Evolutionary conservation across 1,140 invertebrate species (phyloP).

Genomic region (Drosophila nikananu): DNA sequence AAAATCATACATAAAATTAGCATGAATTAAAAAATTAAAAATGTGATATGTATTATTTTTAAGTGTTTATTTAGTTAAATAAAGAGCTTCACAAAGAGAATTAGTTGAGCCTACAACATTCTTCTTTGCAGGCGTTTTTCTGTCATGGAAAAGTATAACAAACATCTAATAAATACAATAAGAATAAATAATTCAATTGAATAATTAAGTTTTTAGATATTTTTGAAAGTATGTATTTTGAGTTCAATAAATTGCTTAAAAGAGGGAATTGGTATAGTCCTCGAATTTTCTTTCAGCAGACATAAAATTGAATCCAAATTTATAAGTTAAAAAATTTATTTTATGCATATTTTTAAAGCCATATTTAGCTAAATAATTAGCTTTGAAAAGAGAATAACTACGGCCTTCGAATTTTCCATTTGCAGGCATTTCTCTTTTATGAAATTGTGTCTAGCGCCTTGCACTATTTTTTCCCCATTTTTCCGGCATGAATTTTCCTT

Average conservation of each 20-base stretch:
- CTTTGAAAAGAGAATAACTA: background rate
- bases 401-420: background rate
- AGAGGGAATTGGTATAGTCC: too few relatives aligned
- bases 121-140: background rate
- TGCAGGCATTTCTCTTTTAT: constrained; percentile 3
- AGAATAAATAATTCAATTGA: too few relatives aligned
- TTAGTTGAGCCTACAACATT: background rate
- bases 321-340: too few relatives aligned
- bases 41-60: background rate
- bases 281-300: too few relatives aligned
- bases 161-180: too few relatives aligned
- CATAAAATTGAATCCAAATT: too few relatives aligned
- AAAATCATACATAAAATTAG: too few relatives aligned
- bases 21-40: background rate
- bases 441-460: background rate
- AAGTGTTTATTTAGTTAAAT: background rate
- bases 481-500: constrained; percentile 12
- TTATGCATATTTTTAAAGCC: background rate
- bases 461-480: background rate
- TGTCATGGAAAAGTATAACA: background rate
- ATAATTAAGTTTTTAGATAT: too few relatives aligned
- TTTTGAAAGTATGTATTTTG: background rate
- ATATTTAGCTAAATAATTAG: background rate
- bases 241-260: background rate
- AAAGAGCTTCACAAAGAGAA: background rate